Base-by-base conservation (phyloP, 2,113 vertebrate species). In the Centropus bengalensis region DNA sequence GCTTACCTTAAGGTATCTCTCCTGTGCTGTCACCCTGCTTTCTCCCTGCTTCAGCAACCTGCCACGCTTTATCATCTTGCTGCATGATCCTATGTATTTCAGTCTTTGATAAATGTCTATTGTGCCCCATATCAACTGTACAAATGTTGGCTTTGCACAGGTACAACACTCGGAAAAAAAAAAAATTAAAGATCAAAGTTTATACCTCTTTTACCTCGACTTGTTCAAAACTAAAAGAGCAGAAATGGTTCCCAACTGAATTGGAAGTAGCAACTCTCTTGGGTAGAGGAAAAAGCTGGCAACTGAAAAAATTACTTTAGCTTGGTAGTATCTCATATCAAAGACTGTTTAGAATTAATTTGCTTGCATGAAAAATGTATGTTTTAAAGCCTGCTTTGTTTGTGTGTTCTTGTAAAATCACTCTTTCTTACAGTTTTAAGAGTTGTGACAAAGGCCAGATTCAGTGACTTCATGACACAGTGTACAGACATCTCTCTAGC, bases 1-100 rank as follows among this genome's bases (percentile, higher is more conserved):
- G 99, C 99, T 98, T 99, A 99, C 98, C 99, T 99, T 98, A 99
- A 99, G 99, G 99, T 99, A 99, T 98, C 98, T 98, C 97, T 98
- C 98, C 98, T 97, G 97, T 97, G 97, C 97, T 98, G 97, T 98
- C 97, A 97, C 98, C 98, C 97, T 98, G 98, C 98, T 98, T 97
- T 96, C 93, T 96, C 95, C 97, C 97, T 97, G 86, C 96, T 97
- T 97, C 95, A 96, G 97, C 98, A 97, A 95, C 97, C 96, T 95
- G 98, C 97, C 97, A 98, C 97, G 97, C 98, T 98, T 97, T 97
- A 66, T 96, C 97, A 97, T 97, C 96, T 94, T 97, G 97, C 98
- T 98, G 98, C 98, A 98, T 98, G 98, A 98, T 91, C 97, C 97
- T 95, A 87, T 97, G 95, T 97, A 94, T 98, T 97, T 97, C 98